Conservation (phyloP, 92 coral and sea anemone genomes). For the Epizoanthus scotinus region DNA sequence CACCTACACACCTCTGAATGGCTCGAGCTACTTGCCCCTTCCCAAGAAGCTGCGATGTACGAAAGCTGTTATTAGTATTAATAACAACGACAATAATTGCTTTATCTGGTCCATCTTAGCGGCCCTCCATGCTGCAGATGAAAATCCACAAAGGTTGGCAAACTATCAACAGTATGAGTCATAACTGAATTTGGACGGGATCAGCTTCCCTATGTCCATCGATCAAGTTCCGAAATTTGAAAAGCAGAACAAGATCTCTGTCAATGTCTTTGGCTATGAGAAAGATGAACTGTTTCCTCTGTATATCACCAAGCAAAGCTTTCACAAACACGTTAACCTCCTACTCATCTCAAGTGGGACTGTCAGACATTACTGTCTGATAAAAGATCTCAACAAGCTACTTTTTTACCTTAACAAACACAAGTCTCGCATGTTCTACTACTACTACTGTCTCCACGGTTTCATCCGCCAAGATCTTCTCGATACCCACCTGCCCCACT, state of each 20-base stretch:
- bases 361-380: conserved; percentile 44
- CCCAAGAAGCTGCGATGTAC: conserved; percentile 25
- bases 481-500: conserved; percentile 50
- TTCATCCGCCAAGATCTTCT: conserved; percentile 51
- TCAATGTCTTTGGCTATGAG: conserved; percentile 44
- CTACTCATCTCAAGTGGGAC: conserved; percentile 37
- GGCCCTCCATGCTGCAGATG: conserved; percentile 15
- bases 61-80: conserved; percentile 30
- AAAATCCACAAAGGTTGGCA: conserved; percentile 17
- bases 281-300: conserved; percentile 47
- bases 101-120: conserved; percentile 39
- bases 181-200: conserved; percentile 35
- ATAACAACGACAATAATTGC: conserved; percentile 28
- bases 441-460: conserved; percentile 52
- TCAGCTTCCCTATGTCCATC: conserved; percentile 19
- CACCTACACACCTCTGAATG: conserved; percentile 33
- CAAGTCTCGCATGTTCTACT: conserved; percentile 33
- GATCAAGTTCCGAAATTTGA: background rate
- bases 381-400: conserved; percentile 29
- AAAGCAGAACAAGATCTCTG: conserved; percentile 24
- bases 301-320: conserved; percentile 18
- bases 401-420: conserved; percentile 17
- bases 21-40: conserved; percentile 29
- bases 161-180: conserved; percentile 23
- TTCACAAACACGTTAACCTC: conserved; percentile 35